Percentiles rank a stretch among this genome's conserved stretches.
Conservation (phyloP, 2,888 invertebrate species). For the Pemphredon lugubris region DNA sequence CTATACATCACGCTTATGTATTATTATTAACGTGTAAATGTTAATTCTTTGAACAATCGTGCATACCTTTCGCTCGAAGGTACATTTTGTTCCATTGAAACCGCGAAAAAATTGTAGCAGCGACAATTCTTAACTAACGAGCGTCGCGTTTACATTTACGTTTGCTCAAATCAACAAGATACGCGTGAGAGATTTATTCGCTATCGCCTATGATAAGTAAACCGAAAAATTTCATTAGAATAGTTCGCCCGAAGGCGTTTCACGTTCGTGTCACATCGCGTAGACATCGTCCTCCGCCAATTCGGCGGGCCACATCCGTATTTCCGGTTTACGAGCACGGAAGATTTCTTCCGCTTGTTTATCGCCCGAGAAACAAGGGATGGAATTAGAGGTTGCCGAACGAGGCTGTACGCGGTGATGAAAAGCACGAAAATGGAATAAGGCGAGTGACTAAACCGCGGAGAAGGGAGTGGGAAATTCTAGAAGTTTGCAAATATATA, state of each 20-base stretch:
- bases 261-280: constrained; percentile 37
- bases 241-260: neutral
- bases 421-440: constrained; percentile 32
- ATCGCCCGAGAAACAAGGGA: constrained; percentile 58
- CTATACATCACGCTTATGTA: too few species aligned
- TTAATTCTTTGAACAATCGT: too few species aligned
- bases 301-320: constrained; percentile 33
- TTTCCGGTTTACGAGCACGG: constrained; percentile 58
- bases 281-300: constrained; percentile 10
- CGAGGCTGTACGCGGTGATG: constrained; percentile 21
- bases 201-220: too few species aligned
- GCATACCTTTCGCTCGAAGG: too few species aligned
- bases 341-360: constrained; percentile 63
- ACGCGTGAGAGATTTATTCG: too few species aligned
- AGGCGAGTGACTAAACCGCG: constrained; percentile 7
- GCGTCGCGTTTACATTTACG: too few species aligned
- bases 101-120: too few species aligned
- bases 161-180: too few species aligned
- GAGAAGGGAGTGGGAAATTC: constrained; percentile 4
- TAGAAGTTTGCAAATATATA: neutral
- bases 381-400: constrained; percentile 51
- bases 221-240: too few species aligned
- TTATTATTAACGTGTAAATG: too few species aligned
- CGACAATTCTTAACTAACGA: too few species aligned
- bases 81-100: too few species aligned